Evolutionary conservation across 2,113 vertebrate species (phyloP), one percentile per base, ranked within the genome.

Genomic region (Corythoichthys haematopterus): DNA sequence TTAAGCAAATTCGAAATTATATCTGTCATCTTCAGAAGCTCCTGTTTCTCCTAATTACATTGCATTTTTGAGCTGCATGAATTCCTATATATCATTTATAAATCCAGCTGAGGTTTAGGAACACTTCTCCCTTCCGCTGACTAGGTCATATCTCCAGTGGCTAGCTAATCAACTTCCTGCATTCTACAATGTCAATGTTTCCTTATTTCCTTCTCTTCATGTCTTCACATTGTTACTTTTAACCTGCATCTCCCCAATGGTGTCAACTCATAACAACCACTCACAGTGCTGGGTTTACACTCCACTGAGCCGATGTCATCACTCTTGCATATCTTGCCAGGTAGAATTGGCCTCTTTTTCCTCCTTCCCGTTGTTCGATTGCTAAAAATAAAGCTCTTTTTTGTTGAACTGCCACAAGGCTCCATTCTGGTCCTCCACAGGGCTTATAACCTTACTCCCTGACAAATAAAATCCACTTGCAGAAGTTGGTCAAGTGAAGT

Each of bases 301-400:
- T 85, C 81, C 78, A 74, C 87, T 87, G 88, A 83, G 83, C 72
- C 69, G 40, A 76, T 88, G 87, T 90, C 88, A 88, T 89, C 88
- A 90, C 87, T 82, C 80, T 80, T 83, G 78, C 82, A 81, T 70
- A 74, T 88, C 88, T 89, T 87, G 88, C 88, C 88, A 91, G 91
- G 90, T 91, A 89, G 88, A 90, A 77, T 83, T 93, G 91, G 89
- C 90, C 91, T 88, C 89, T 76, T 91, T 91, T 92, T 88, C 40
- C 79, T 79, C 65, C 85, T 90, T 92, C 92, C 89, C 90, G 88
- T 92, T 89, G 89, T 88, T 91, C 78, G 61, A 64, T 72, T 76
- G 77, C 92, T 92, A 92, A 88, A 92, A 91, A 92, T 92, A 93
- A 89, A 84, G 47, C 76, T 79, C 73, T 80, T 75, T 75, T 88